Evolutionary conservation across 2,113 vertebrate genomes (phyloP).

Genomic region (Tupaia chinensis): DNA sequence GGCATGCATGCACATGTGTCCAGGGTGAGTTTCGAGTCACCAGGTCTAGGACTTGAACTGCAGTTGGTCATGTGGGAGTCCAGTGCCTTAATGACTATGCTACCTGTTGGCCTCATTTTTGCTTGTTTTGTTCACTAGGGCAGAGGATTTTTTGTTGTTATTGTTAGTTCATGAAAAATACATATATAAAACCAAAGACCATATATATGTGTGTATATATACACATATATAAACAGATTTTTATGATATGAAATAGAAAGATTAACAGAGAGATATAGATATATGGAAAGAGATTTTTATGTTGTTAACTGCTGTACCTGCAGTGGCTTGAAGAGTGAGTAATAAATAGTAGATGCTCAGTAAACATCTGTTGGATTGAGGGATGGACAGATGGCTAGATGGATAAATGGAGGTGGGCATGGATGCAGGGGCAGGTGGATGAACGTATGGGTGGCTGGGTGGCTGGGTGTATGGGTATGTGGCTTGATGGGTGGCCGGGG

Average conservation of each 20-base stretch:
- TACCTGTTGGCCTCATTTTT: not conserved
- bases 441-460: not conserved
- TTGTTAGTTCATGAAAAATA: not conserved
- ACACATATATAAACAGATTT: no score
- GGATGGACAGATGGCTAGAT: not conserved
- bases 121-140: not conserved
- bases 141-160: not conserved
- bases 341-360: not conserved
- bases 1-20: no score
- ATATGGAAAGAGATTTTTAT: not conserved
- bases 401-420: no score
- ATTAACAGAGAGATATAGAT: not conserved
- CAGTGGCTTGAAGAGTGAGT: not conserved
- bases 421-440: not conserved
- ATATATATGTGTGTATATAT: no score
- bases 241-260: no score
- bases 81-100: no score
- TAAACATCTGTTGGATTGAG: not conserved
- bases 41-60: no score
- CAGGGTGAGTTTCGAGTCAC: no score
- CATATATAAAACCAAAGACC: not conserved
- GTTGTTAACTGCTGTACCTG: not conserved
- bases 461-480: no score
- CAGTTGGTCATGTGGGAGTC: no score
- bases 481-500: no score